These are phyloP conservation scores for Acipenser transmontanus DNA, from an alignment of 2,797 vertebrate species.

Conservation along the genomic window DNA sequence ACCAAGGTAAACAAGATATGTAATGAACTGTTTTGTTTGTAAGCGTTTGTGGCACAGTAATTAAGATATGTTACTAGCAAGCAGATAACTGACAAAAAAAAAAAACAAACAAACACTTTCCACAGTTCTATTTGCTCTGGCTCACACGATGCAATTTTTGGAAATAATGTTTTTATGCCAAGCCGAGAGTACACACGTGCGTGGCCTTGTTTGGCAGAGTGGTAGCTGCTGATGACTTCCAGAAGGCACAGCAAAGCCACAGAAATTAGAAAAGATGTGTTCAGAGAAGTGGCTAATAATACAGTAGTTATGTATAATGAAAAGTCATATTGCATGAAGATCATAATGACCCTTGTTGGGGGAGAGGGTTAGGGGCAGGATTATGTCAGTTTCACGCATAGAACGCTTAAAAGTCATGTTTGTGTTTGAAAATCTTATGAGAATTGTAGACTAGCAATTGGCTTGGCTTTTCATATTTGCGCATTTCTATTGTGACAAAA, in stretches of 20 bases:
- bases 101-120: background rate
- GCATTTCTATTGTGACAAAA: too few species aligned
- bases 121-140: background rate
- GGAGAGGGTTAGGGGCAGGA: too few species aligned
- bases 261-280: too few species aligned
- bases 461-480: too few species aligned
- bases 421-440: too few species aligned
- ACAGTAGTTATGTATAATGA: too few species aligned
- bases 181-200: background rate
- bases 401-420: too few species aligned
- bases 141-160: background rate
- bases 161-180: constrained; percentile 1
- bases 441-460: too few species aligned
- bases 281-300: too few species aligned
- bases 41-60: background rate
- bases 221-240: background rate
- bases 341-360: too few species aligned
- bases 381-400: too few species aligned
- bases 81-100: background rate
- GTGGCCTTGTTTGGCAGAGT: background rate
- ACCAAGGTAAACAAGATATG: background rate
- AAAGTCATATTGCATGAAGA: too few species aligned
- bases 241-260: background rate
- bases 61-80: background rate
- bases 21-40: background rate